Evolutionary conservation across 2,797 vertebrate species (phyloP), one percentile per base, ranked within the genome.

Genomic region (Sciaenops ocellatus): DNA sequence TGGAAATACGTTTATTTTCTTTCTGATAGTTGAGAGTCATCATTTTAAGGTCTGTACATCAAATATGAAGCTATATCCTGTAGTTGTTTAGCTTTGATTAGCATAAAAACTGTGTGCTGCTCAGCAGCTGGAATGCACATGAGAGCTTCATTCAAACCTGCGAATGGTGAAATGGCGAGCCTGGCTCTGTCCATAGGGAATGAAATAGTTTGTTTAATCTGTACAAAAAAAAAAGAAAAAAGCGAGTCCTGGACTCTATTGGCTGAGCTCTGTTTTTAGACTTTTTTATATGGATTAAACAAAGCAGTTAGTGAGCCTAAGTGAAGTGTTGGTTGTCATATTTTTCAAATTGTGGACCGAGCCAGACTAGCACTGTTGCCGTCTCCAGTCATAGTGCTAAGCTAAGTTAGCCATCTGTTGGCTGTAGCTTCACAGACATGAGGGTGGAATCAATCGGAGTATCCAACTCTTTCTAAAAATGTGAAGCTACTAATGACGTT

Each of bases 341-440:
- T 46, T 69, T 62, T 79, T 34, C 2, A 22, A 60, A 46, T 16
- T 59, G n/a, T 17, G 18, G 60, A 44, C 20, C 28, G 18, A 55
- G 42, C 34, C 30, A 17, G 62, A 38, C n/a, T 46, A 12, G 3
- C 9, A 38, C 9, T 20, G 13, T 28, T n/a, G 18, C 11, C 12
- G 15, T 44, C 30, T 22, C 1, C 8, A 20, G 24, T 34, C 16
- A 38, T 17, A n/a, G 10, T 50, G 74, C 34, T 57, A n/a, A 63
- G n/a, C 38, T 26, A 44, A 24, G 55, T 44, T 73, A 52, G 64
- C 34, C 7, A 56, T 5, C 52, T 28, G 20, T 10, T 59, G 56
- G 34, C 56, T 12, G 13, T 26, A 28, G n/a, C 13, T 24, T 62
- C 9, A 30, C 60, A 42, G 22, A 42, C 44, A 20, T 28, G 24